phyloP scores from a whole-genome alignment of 2,113 vertebrate species.

The Semicossyphus pulcher region DNA sequence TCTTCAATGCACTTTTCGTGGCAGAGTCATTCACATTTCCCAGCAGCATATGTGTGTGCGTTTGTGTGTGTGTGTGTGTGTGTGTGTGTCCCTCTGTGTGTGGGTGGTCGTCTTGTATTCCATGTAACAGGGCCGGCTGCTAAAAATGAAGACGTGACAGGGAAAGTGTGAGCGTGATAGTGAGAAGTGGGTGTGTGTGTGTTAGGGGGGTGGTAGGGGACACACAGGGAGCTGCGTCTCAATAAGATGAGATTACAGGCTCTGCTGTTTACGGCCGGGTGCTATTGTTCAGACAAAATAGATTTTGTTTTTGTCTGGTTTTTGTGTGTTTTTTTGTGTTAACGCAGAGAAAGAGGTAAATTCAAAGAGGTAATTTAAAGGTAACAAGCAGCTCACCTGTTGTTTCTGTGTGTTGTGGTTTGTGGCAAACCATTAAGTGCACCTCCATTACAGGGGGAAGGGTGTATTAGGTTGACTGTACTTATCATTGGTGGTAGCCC shows the following conservation, averaged over 20 bases:
- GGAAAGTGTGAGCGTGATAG: slow-evolving; percentile 76
- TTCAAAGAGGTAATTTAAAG: background rate
- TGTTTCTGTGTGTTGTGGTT: slow-evolving; percentile 39
- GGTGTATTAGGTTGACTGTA: slow-evolving; percentile 1
- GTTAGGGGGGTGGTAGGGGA: background rate
- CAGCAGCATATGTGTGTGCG: slow-evolving; percentile 52
- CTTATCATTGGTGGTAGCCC: slow-evolving; percentile 2
- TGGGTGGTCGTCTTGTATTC: slow-evolving; percentile 76
- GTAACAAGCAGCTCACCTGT: slow-evolving; percentile 9
- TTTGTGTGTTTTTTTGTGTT: too few relatives aligned
- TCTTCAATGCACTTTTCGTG: slow-evolving; percentile 56
- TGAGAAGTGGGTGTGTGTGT: slow-evolving; percentile 44
- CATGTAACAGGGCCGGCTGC: slow-evolving; percentile 65
- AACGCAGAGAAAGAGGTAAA: background rate
- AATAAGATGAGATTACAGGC: slow-evolving; percentile 16
- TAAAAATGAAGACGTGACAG: slow-evolving; percentile 81
- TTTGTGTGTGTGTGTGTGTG: slow-evolving; percentile 28
- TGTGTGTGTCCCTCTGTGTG: slow-evolving; percentile 38
- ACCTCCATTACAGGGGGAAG: background rate
- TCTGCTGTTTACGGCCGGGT: too few relatives aligned
- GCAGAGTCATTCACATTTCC: slow-evolving; percentile 75
- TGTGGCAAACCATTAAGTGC: slow-evolving; percentile 37
- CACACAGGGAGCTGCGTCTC: slow-evolving; percentile 18
- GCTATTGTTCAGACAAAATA: too few relatives aligned
- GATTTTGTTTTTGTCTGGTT: background rate